Evolutionary conservation across 2,797 vertebrate species (phyloP).

Genomic region (Hydrocynus forskahlii): DNA sequence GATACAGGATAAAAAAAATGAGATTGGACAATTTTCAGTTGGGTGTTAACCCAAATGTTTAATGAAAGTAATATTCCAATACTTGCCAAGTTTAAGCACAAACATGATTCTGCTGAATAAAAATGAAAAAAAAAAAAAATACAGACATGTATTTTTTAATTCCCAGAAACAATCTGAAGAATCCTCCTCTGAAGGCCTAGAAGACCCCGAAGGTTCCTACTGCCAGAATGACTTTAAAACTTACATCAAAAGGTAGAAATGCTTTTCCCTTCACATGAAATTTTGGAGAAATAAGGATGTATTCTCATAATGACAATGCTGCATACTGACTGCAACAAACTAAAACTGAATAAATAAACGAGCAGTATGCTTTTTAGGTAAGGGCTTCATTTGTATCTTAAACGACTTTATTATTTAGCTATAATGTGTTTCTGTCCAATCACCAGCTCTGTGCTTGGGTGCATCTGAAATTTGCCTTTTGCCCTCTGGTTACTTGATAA

Average conservation of each 20-base stretch:
- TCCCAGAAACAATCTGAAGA: too few relatives aligned
- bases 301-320: not conserved
- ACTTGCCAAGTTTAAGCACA: too few relatives aligned
- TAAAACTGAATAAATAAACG: not conserved
- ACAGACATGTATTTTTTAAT: too few relatives aligned
- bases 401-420: constrained; percentile 46
- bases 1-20: too few relatives aligned
- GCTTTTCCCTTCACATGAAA: not conserved
- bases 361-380: not conserved
- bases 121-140: too few relatives aligned
- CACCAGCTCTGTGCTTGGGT: constrained; percentile 50
- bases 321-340: not conserved
- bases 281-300: not conserved
- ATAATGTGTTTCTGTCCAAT: constrained; percentile 38
- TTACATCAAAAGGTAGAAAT: too few relatives aligned
- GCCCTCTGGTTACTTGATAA: constrained; percentile 54
- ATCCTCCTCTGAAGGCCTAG: too few relatives aligned
- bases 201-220: too few relatives aligned
- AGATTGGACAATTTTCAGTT: too few relatives aligned
- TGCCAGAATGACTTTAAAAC: not conserved
- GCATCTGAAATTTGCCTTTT: constrained; percentile 56
- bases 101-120: too few relatives aligned
- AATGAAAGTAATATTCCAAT: too few relatives aligned
- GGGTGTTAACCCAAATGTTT: too few relatives aligned
- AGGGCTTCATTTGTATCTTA: constrained; percentile 15